Conservation (phyloP, 2,888 invertebrate species). For the Drosophila austrosaltans region DNA sequence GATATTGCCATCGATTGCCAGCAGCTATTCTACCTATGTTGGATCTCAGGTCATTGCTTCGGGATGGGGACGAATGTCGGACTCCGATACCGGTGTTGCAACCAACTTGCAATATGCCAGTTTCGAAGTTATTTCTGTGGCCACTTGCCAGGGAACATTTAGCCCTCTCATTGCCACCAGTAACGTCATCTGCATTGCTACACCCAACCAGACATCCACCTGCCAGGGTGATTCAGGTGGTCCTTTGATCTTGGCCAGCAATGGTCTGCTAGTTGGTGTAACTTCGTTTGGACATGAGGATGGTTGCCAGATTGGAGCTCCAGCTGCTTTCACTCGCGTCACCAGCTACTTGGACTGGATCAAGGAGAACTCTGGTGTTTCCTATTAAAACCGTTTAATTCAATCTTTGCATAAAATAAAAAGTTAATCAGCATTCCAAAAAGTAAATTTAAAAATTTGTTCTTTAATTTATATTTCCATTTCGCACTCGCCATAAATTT, state of each 20-base stretch:
- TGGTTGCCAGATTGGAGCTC: constrained; percentile 63
- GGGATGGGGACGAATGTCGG: constrained; percentile 83
- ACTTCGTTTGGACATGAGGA: constrained; percentile 67
- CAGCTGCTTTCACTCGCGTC: constrained; percentile 68
- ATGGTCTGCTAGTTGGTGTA: constrained; percentile 61
- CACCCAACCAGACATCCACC: constrained; percentile 62
- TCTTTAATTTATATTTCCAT: no score
- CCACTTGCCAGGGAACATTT: constrained; percentile 67
- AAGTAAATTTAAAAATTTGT: no score
- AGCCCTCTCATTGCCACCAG: constrained; percentile 39
- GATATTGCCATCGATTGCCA: constrained; percentile 53
- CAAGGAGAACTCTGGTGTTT: constrained; percentile 44
- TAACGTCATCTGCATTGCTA: constrained; percentile 69
- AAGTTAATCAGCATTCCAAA: no score
- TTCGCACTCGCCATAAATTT: not conserved
- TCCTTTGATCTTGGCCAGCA: constrained; percentile 63
- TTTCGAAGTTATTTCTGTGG: constrained; percentile 74
- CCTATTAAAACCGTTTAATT: no score
- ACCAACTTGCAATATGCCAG: constrained; percentile 77
- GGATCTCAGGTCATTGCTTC: constrained; percentile 79
- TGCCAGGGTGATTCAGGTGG: constrained; percentile 82
- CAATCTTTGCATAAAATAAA: no score
- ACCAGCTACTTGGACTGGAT: constrained; percentile 4
- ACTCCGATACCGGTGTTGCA: constrained; percentile 55
- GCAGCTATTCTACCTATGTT: constrained; percentile 72